Conservation (phyloP, 2,888 invertebrate species). For the Acronicta alni region DNA sequence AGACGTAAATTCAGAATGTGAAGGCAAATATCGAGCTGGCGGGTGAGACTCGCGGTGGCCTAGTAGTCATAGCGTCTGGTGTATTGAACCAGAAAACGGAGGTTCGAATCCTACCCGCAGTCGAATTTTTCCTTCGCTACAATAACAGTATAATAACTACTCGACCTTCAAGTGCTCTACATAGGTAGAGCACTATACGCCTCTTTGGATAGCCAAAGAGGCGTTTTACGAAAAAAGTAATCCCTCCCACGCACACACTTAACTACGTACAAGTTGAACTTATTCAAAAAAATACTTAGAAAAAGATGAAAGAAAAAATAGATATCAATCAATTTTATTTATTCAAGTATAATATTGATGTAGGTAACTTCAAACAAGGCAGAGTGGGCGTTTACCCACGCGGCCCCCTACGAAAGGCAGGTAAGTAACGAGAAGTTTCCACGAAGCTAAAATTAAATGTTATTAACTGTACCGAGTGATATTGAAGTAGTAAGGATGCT, state of each 20-base stretch:
- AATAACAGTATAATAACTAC: too few species aligned
- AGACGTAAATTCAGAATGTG: too few species aligned
- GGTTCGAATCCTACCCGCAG: too few species aligned
- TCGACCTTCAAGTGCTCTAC: too few species aligned
- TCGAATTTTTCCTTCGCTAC: too few species aligned
- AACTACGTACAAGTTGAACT: slow-evolving; percentile 1
- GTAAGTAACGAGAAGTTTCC: slow-evolving; percentile 17
- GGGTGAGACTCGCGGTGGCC: too few species aligned
- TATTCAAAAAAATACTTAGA: slow-evolving; percentile 5
- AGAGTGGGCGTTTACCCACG: slow-evolving; percentile 21
- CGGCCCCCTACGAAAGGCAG: not conserved
- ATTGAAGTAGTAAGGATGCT: not conserved
- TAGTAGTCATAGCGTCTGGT: too few species aligned
- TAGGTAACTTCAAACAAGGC: slow-evolving; percentile 5
- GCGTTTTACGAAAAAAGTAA: not conserved
- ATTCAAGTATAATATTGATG: slow-evolving; percentile 13
- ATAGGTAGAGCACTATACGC: too few species aligned
- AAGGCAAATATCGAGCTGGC: too few species aligned
- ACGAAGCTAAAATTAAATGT: slow-evolving; percentile 20
- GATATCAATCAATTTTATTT: slow-evolving; percentile 23
- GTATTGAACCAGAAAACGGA: too few species aligned
- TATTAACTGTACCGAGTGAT: slow-evolving; percentile 7
- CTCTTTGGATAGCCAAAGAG: too few species aligned
- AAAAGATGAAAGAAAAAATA: slow-evolving; percentile 10
- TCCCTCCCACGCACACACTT: not conserved